Evolutionary conservation across 1,140 invertebrate genomes (phyloP), one percentile per base, ranked within the genome.

Genomic region (Pomacea maculata): DNA sequence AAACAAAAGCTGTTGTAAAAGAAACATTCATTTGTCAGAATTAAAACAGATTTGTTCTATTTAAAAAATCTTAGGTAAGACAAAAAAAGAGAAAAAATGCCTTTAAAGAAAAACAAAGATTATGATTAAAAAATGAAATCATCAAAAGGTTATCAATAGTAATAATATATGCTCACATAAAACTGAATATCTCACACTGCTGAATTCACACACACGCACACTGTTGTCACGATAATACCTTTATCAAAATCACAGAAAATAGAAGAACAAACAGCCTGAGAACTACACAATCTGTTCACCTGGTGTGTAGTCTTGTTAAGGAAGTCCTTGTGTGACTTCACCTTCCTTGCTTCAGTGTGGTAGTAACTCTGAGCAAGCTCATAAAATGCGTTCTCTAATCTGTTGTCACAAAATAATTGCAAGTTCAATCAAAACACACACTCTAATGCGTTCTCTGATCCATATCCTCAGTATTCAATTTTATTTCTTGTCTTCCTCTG

Each of bases 281-380:
- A 61, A 17, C 55, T 57, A 14, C 55, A 14, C 55, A 10, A 14
- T 57, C 14, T 11, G 11, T 61, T 61, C 85, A 91, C 90, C 88
- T 96, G 95, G 92, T 99, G 97, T 21, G 95, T 95, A 17, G 95
- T 96, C 92, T 97, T 97, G 86, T 97, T 97, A 17, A 99, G 93
- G 87, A 97, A 95, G 89, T 98, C 97, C 84, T 95, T 93, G 90
- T 98, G 97, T 65, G 94, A 94, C 90, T 97, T 96, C 11, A 99
- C 95, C 78, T 94, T 94, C 87, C 95, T 94, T n/a, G 96, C 94
- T 92, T 97, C 95, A 79, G 95, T 94, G 82, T 96, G 95, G 91
- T 99, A 99, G 92, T 98, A 99, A 82, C 93, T 95, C 90, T 97
- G 96, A 5, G 96, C 95, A 83, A 98, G 93, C 88, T 99, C 97